These are phyloP conservation scores for Darevskia nairensis DNA, from an alignment of 2,797 vertebrate species.

Conservation along the genomic window DNA sequence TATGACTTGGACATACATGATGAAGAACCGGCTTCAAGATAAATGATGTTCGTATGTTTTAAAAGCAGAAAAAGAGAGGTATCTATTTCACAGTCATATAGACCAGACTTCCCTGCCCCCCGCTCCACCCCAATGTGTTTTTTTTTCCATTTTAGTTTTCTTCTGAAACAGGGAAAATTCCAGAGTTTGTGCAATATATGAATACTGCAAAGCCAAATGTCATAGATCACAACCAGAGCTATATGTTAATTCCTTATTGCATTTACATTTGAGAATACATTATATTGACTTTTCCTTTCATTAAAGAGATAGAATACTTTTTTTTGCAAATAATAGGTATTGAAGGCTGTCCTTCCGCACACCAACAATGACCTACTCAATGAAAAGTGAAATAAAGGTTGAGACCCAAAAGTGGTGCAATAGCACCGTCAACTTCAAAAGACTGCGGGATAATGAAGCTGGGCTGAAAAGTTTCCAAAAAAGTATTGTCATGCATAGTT, in stretches of 20 bases:
- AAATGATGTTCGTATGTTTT: conserved; percentile 69
- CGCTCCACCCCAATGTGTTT: conserved; percentile 51
- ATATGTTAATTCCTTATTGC: conserved; percentile 65
- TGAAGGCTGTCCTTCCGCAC: conserved; percentile 61
- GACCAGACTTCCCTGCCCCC: conserved; percentile 44
- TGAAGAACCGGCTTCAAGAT: conserved; percentile 71
- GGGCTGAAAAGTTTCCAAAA: background rate
- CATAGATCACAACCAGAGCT: conserved; percentile 66
- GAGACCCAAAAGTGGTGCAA: conserved; percentile 48
- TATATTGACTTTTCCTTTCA: conserved; percentile 69
- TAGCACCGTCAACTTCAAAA: conserved; percentile 35
- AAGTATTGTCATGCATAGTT: background rate
- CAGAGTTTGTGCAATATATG: conserved; percentile 72
- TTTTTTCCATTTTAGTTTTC: conserved; percentile 58
- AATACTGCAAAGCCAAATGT: conserved; percentile 74
- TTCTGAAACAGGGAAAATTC: conserved; percentile 63
- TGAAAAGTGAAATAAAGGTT: conserved; percentile 21
- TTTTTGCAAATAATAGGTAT: conserved; percentile 42
- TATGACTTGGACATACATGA: conserved; percentile 69
- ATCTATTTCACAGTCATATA: conserved; percentile 63
- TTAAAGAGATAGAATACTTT: conserved; percentile 72
- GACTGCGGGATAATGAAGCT: background rate
- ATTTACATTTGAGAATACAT: conserved; percentile 68
- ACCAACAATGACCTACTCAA: conserved; percentile 40
- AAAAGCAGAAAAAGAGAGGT: conserved; percentile 50